Evolutionary conservation across 2,797 vertebrate genomes (phyloP).

Genomic region (Microcaecilia unicolor): DNA sequence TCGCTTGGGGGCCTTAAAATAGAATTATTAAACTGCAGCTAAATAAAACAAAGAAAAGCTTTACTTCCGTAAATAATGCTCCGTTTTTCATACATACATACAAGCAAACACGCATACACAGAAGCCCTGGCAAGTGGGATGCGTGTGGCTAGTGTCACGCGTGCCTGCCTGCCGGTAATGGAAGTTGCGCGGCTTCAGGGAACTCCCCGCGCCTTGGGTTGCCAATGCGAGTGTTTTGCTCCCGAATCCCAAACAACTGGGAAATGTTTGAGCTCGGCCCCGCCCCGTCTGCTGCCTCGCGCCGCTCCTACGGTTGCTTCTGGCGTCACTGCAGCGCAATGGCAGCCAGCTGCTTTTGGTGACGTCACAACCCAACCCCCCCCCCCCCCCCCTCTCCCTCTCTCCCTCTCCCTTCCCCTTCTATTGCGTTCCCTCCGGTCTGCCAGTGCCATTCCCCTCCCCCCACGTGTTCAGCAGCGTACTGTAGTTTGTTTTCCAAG

Average conservation of each 20-base stretch:
- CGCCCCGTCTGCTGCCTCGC: constrained; percentile 2
- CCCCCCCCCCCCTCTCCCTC: constrained; percentile 16
- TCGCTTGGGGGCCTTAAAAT: too few relatives aligned
- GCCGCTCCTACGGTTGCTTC: background rate
- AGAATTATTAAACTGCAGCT: too few relatives aligned
- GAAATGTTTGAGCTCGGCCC: background rate
- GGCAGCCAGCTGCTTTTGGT: constrained; percentile 44
- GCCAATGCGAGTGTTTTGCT: constrained; percentile 27
- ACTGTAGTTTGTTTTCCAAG: constrained; percentile 49
- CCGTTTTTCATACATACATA: too few relatives aligned
- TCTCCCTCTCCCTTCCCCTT: constrained; percentile 6
- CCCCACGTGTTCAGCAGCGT: constrained; percentile 34
- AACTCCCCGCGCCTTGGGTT: background rate
- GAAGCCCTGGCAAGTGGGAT: too few relatives aligned
- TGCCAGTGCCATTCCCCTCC: constrained; percentile 9
- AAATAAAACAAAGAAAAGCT: too few relatives aligned
- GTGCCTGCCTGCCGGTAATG: too few relatives aligned
- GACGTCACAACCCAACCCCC: constrained; percentile 34
- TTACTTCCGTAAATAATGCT: too few relatives aligned
- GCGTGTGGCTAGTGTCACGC: too few relatives aligned
- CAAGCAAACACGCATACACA: too few relatives aligned
- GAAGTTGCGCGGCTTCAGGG: too few relatives aligned
- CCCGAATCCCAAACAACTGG: constrained; percentile 62
- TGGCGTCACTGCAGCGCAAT: constrained; percentile 37
- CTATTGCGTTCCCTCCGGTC: too few relatives aligned